Evolutionary conservation across 2,888 invertebrate species (phyloP).

Genomic region (Dermolepida albohirtum): DNA sequence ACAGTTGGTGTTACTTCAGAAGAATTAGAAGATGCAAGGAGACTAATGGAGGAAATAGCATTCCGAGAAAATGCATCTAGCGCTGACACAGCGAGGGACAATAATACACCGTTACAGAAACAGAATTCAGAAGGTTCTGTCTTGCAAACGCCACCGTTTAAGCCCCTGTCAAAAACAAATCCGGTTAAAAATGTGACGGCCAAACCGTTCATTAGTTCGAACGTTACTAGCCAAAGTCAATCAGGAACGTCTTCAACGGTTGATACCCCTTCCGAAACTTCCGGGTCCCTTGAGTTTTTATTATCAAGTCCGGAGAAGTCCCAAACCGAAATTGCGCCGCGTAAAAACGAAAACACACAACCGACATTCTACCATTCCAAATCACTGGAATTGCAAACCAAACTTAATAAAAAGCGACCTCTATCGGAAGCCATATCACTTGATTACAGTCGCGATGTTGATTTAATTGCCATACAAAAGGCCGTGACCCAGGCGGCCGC

Average conservation of each 20-base stretch:
- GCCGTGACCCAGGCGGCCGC: slow-evolving; percentile 54
- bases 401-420: slow-evolving; percentile 44
- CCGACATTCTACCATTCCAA: slow-evolving; percentile 34
- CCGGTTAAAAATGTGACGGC: slow-evolving; percentile 63
- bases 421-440: slow-evolving; percentile 53
- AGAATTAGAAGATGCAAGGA: slow-evolving; percentile 82
- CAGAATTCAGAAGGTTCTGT: slow-evolving; percentile 67
- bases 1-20: slow-evolving; percentile 87
- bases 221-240: slow-evolving; percentile 53
- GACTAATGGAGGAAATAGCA: slow-evolving; percentile 76
- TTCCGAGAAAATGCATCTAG: slow-evolving; percentile 55
- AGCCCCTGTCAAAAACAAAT: slow-evolving; percentile 16
- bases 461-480: slow-evolving; percentile 49
- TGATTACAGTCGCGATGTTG: slow-evolving; percentile 47
- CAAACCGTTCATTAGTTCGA: slow-evolving; percentile 61
- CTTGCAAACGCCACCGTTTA: slow-evolving; percentile 40
- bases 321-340: slow-evolving; percentile 4
- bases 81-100: slow-evolving; percentile 30
- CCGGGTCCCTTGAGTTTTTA: slow-evolving; percentile 55
- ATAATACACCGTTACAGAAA: slow-evolving; percentile 58
- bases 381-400: slow-evolving; percentile 41
- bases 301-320: slow-evolving; percentile 25
- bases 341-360: slow-evolving; percentile 6
- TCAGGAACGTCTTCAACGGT: slow-evolving; percentile 59
- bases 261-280: slow-evolving; percentile 62